These are phyloP conservation scores for Melipona bicolor DNA, from an alignment of 2,888 invertebrate genomes.

Conservation along the genomic window DNA sequence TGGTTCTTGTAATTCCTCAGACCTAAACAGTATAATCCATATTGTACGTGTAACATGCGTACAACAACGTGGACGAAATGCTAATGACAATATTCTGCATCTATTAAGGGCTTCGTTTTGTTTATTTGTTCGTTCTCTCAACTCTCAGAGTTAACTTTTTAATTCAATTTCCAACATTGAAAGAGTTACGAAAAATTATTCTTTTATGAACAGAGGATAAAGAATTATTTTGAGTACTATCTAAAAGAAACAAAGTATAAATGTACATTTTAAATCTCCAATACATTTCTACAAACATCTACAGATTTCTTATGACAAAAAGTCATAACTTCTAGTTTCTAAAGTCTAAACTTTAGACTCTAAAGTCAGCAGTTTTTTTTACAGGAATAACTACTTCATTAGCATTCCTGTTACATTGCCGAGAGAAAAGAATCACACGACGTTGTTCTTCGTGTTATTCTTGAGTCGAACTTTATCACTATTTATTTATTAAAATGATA, in stretches of 20 bases:
- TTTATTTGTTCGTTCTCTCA: background rate
- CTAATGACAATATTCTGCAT: background rate
- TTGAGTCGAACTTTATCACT: background rate
- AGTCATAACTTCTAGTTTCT: too few relatives aligned
- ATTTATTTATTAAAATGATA: background rate
- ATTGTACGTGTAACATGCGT: background rate
- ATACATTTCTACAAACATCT: background rate
- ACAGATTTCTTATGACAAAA: background rate
- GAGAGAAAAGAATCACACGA: background rate
- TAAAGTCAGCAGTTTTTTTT: background rate
- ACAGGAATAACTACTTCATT: background rate
- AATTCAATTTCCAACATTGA: background rate
- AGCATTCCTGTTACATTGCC: background rate
- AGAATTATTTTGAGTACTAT: background rate
- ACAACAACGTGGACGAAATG: background rate
- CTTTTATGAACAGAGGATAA: background rate
- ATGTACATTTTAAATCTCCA: background rate
- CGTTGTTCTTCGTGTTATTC: background rate
- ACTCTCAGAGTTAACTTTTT: background rate
- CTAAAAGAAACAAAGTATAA: background rate
- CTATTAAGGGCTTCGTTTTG: background rate
- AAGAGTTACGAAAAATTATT: background rate
- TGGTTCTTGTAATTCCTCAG: slow-evolving; percentile 34
- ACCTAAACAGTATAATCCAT: background rate
- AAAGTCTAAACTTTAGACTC: background rate